Percentiles rank a stretch among this genome's conserved stretches.
These are phyloP conservation scores for Diglossa cyanea DNA, from an alignment of 2,797 vertebrate genomes.

Conservation along the genomic window DNA sequence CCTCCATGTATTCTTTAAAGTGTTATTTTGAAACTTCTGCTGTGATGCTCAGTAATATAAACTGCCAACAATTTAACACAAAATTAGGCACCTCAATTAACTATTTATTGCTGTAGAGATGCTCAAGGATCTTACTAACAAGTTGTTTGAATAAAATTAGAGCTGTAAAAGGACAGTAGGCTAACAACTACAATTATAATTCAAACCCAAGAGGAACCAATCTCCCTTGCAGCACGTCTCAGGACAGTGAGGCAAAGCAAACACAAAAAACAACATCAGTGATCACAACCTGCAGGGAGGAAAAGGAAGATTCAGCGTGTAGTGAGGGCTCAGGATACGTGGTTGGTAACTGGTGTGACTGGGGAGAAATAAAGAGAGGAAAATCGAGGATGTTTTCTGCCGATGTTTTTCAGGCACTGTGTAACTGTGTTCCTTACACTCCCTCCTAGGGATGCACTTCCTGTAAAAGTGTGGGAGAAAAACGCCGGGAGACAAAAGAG, in stretches of 20 bases:
- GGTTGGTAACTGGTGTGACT: not conserved
- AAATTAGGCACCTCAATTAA: not conserved
- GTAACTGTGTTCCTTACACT: not conserved
- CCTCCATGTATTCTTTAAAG: not conserved
- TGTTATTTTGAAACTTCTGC: not conserved
- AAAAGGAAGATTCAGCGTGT: not conserved
- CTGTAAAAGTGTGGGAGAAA: constrained; percentile 32
- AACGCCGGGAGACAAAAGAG: constrained; percentile 5
- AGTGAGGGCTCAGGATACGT: not conserved
- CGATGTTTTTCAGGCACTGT: not conserved
- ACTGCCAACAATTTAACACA: not conserved
- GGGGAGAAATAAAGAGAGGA: not conserved
- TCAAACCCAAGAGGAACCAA: not conserved
- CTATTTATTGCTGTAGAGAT: not conserved
- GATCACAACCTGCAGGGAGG: not conserved
- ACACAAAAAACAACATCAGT: not conserved
- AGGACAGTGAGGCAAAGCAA: not conserved
- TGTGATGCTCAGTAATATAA: not conserved
- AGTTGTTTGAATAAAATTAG: constrained; percentile 1
- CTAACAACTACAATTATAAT: not conserved
- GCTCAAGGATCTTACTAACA: not conserved
- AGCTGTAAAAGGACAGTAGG: not conserved
- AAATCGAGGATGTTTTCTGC: not conserved
- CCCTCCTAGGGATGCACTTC: not conserved
- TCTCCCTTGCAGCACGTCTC: not conserved